Evolutionary conservation across 1,140 invertebrate genomes (phyloP), one percentile per base, ranked within the genome.

Genomic region (Helicoverpa armigera): DNA sequence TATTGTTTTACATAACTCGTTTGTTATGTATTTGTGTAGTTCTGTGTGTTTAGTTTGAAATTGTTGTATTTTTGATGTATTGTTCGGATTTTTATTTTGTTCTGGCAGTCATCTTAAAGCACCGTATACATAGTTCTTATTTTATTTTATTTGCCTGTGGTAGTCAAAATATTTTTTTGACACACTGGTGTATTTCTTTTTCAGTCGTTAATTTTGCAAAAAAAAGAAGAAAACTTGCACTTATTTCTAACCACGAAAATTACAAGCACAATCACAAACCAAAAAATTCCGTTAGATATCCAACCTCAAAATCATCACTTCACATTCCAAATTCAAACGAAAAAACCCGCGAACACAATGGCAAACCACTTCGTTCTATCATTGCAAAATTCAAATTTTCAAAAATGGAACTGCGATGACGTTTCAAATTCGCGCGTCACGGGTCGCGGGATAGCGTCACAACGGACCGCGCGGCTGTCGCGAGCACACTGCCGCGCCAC

Each of bases 1-100:
- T 88, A 90, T 92, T 91, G 85, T 72, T 87, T 92, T 92, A 92
- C 90, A 86, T 70, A 54, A 69, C 81, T 74, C 56, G 35, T 69
- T 29, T 53, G 31, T 78, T 16, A 43, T 43, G 29, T 58, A 0
- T n/a, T 58, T 56, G 1, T 58, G 16, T 9, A 54, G 13, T n/a
- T 73, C 56, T 29, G 4, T 29, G 10, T 69, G 65, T 48, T 9
- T 16, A 16, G 16, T 5, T 58, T 23, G 56, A 1, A 4, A 14
- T 16, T 18, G 3, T 16, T 58, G 56, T 54, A 13, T 54, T 12
- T 54, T 54, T 3, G n/a, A n/a, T 2, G 14, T 2, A 13, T 54
- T 54, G 53, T 12, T 54, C 12, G 53, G 13, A 54, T n/a, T 14
- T 14, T 54, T 54, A n/a, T n/a, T n/a, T n/a, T n/a, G n/a, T n/a